These are phyloP conservation scores for Drosophila pseudotalamancana DNA, from an alignment of 2,888 invertebrate species.

Conservation along the genomic window DNA sequence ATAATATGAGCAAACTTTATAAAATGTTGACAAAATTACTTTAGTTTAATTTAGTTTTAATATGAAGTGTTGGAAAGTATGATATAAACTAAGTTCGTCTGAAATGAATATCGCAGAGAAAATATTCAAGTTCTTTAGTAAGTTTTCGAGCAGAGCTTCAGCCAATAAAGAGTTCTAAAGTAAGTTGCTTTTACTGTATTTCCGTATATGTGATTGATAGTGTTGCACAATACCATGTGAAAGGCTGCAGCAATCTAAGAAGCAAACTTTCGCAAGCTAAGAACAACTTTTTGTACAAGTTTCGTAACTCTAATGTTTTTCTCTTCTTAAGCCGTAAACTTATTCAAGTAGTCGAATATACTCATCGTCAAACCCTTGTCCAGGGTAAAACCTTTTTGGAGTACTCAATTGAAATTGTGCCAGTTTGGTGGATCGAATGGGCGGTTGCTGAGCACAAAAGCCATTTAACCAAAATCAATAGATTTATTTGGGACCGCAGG, in stretches of 20 bases:
- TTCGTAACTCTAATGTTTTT: neutral
- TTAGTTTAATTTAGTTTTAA: no score
- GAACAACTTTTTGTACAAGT: neutral
- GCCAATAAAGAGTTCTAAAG: no score
- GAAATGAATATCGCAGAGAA: no score
- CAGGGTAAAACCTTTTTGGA: constrained; percentile 30
- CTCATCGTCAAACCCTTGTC: neutral
- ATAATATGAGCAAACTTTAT: no score
- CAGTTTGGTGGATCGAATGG: constrained; percentile 34
- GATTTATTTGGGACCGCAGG: constrained; percentile 74
- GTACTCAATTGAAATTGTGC: constrained; percentile 43
- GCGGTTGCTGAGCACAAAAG: constrained; percentile 50
- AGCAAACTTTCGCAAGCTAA: neutral
- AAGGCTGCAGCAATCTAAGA: neutral
- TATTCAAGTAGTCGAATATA: constrained; percentile 1
- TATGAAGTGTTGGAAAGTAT: neutral
- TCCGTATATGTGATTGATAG: neutral
- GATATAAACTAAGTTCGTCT: no score
- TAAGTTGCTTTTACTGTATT: no score
- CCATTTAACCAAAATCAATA: constrained; percentile 74
- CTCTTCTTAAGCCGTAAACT: neutral
- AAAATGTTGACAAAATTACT: no score
- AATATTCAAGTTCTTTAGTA: no score
- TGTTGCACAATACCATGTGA: neutral
- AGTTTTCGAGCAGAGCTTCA: no score